Percentiles rank a stretch among this genome's conserved stretches.
Conservation (phyloP, 1,140 invertebrate genomes). For the Pogonomyrmex californicus region DNA sequence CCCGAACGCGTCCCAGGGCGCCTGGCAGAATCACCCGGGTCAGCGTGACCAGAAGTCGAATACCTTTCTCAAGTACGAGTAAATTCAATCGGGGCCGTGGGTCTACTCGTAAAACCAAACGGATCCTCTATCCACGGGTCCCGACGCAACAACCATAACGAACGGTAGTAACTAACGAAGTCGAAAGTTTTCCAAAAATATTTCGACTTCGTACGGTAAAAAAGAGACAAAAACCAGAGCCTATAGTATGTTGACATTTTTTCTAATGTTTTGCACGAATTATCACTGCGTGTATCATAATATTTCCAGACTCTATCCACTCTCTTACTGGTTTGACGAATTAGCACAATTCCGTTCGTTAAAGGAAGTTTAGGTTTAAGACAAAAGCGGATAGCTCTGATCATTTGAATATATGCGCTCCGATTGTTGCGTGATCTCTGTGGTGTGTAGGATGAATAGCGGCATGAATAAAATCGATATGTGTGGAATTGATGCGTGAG, state of each 20-base stretch:
- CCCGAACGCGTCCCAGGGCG: constrained; percentile 85
- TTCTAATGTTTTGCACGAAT: constrained; percentile 59
- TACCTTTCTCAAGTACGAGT: constrained; percentile 87
- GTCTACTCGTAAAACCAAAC: constrained; percentile 83
- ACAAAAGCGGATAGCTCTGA: constrained; percentile 74
- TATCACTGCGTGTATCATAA: constrained; percentile 47
- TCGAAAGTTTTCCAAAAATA: constrained; percentile 15
- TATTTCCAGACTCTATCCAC: constrained; percentile 19
- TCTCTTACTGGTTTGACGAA: constrained; percentile 67
- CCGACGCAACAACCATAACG: constrained; percentile 79
- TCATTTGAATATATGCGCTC: constrained; percentile 65
- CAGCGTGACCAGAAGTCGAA: constrained; percentile 86
- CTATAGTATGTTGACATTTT: constrained; percentile 50
- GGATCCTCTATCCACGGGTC: constrained; percentile 83
- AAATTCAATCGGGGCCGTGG: constrained; percentile 83
- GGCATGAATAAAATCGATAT: constrained; percentile 25
- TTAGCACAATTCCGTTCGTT: constrained; percentile 72
- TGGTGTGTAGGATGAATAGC: constrained; percentile 52
- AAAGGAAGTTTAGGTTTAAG: constrained; percentile 41
- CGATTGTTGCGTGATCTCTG: constrained; percentile 67
- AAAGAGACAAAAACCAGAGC: constrained; percentile 53
- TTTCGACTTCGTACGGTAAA: constrained; percentile 27
- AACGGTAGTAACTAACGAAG: constrained; percentile 66
- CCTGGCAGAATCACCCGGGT: constrained; percentile 87
- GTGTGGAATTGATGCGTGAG: constrained; percentile 62